phyloP scores from a whole-genome alignment of 2,113 vertebrate species.

The Phylloscopus trochiloides region DNA sequence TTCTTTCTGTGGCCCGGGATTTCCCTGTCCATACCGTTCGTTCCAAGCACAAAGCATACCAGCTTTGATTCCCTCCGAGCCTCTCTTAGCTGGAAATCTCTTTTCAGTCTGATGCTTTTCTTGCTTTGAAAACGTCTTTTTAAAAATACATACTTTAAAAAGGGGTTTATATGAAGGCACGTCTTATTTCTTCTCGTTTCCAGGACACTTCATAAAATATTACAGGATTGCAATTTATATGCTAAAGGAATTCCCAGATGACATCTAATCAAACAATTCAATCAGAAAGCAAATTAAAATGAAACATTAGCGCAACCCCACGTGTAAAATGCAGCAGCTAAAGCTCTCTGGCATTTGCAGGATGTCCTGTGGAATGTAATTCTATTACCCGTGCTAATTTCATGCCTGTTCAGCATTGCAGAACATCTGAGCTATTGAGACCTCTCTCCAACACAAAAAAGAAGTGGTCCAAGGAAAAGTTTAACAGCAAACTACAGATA shows the following conservation, averaged over 20 bases:
- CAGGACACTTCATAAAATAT: neutral
- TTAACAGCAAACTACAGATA: neutral
- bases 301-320: constrained; percentile 47
- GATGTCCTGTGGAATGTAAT: constrained; percentile 22
- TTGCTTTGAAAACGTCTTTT: neutral
- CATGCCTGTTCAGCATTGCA: constrained; percentile 27
- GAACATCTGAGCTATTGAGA: constrained; percentile 27
- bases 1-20: neutral
- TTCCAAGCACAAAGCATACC: rapidly evolving
- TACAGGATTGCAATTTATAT: constrained; percentile 52
- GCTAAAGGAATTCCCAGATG: constrained; percentile 42
- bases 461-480: neutral
- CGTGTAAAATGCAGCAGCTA: constrained; percentile 44
- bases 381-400: constrained; percentile 53
- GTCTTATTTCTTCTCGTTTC: neutral
- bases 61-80: neutral
- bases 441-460: constrained; percentile 3
- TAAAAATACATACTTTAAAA: neutral
- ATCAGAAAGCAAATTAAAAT: constrained; percentile 76
- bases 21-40: neutral
- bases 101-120: neutral
- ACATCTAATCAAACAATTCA: constrained; percentile 72
- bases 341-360: neutral
- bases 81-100: neutral
- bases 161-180: neutral